These are phyloP conservation scores for Ceraclea dissimilis DNA, from an alignment of 2,888 invertebrate species.

Conservation along the genomic window DNA sequence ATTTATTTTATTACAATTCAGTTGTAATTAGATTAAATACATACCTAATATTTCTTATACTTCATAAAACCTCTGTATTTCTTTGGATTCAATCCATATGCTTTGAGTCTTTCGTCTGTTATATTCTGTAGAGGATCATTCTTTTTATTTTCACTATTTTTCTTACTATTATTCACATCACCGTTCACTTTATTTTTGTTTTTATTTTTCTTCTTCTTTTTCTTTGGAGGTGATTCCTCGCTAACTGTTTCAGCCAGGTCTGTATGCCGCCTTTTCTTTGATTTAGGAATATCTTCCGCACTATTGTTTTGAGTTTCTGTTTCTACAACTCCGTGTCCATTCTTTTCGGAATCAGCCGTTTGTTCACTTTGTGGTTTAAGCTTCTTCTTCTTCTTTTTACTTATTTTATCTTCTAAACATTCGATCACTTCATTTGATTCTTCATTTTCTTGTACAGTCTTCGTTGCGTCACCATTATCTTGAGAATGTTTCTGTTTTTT, in stretches of 20 bases:
- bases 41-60: constrained; percentile 46
- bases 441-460: not conserved
- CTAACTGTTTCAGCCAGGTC: constrained; percentile 5
- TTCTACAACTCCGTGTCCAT: not conserved
- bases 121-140: constrained; percentile 39
- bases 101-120: constrained; percentile 76
- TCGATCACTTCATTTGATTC: not conserved
- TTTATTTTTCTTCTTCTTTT: constrained; percentile 30
- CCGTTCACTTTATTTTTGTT: constrained; percentile 16
- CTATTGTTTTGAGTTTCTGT: not conserved
- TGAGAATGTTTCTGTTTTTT: constrained; percentile 23
- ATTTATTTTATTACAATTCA: too few species aligned
- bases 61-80: constrained; percentile 74
- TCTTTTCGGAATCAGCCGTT: not conserved
- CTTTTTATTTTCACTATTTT: constrained; percentile 28
- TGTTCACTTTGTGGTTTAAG: constrained; percentile 22
- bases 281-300: constrained; percentile 2
- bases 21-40: too few species aligned
- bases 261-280: constrained; percentile 17
- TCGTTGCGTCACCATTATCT: constrained; percentile 23
- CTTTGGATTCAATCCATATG: constrained; percentile 88
- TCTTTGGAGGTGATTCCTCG: constrained; percentile 25
- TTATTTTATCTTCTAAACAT: constrained; percentile 6
- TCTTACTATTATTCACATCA: constrained; percentile 14
- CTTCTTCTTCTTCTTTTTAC: constrained; percentile 30